Evolutionary conservation across 1,140 invertebrate species (phyloP), one percentile per base, ranked within the genome.

Genomic region (Hycleus phaleratus): DNA sequence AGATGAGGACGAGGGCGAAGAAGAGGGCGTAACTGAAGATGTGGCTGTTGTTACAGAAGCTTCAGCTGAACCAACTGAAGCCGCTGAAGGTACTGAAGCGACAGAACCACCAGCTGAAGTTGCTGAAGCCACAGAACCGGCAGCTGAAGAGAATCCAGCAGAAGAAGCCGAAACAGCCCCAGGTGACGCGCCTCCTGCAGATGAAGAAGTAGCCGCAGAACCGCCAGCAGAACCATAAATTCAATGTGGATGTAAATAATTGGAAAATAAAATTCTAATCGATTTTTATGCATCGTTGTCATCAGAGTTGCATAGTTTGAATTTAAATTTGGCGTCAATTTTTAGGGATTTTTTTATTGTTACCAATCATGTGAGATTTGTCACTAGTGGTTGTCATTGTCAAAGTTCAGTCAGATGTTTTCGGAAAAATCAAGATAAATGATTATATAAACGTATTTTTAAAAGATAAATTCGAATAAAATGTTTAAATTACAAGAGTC

Each of bases 331-430:
- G 26, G 56, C 32, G 6, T 32, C 8, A 25, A n/a, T 38, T 50
- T 10, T 32, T 53, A 53, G 51, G 51, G 51, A 53, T 25, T 45
- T 53, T 46, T 8, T 32, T 7, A 32, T 4, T 46, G 26, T 12
- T 44, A 53, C 18, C 11, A 24, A 39, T 53, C 51, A 53, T 26
- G 39, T 53, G 51, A 53, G 51, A 7, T 32, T 18, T 32, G 32
- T 32, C 50, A 52, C 50, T 46, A 42, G 42, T 53, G 40, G 46
- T 45, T 53, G 51, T 53, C 51, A 53, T 32, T 45, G 51, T 53
- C 51, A 53, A 53, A 53, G 51, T 53, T 46, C 51, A 53, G 32
- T 5, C 32, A 32, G 7, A 32, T 32, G 32, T 12, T 45, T 45
- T 45, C 9, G 4, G 4, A 9, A 5, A 45, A 12, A 45, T 5